A percentile compares a stretch with the other conserved stretches of the same genome.
Evolutionary conservation across 2,113 vertebrate genomes (phyloP).

Genomic region (Gorsachius goisagi): DNA sequence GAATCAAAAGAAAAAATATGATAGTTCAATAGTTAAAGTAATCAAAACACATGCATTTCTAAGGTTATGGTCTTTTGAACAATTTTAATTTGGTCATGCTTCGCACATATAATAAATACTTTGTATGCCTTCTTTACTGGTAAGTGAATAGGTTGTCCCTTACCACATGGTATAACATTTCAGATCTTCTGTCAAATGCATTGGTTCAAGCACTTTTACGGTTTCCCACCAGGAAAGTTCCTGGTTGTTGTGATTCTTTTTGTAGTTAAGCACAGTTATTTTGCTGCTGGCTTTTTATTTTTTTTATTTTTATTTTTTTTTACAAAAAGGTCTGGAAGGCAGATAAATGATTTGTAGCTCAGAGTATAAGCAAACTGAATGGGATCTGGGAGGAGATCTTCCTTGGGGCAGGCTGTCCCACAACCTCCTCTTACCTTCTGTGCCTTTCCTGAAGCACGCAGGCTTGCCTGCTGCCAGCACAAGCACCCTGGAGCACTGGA

Average conservation of each 20-base stretch:
- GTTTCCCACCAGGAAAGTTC: neutral
- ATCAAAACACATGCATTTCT: neutral
- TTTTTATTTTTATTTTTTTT: neutral
- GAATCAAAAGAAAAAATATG: neutral
- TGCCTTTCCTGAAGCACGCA: neutral
- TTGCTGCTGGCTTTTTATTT: fast-evolving
- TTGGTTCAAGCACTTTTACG: neutral
- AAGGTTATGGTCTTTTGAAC: neutral
- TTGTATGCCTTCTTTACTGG: neutral
- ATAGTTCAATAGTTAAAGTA: neutral
- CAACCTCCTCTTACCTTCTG: neutral
- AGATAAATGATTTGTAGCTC: neutral
- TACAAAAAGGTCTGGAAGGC: neutral
- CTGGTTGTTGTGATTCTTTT: neutral
- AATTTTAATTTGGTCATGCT: neutral
- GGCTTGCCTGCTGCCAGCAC: neutral
- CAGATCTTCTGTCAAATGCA: neutral
- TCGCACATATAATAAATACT: neutral
- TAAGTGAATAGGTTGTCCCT: neutral
- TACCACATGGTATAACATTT: neutral
- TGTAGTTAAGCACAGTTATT: neutral
- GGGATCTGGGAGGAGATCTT: neutral
- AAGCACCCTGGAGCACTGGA: neutral
- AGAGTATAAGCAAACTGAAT: neutral
- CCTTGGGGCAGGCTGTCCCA: neutral